Evolutionary conservation across 2,113 vertebrate genomes (phyloP), one percentile per base, ranked within the genome.

Genomic region (Platysteira castanea): DNA sequence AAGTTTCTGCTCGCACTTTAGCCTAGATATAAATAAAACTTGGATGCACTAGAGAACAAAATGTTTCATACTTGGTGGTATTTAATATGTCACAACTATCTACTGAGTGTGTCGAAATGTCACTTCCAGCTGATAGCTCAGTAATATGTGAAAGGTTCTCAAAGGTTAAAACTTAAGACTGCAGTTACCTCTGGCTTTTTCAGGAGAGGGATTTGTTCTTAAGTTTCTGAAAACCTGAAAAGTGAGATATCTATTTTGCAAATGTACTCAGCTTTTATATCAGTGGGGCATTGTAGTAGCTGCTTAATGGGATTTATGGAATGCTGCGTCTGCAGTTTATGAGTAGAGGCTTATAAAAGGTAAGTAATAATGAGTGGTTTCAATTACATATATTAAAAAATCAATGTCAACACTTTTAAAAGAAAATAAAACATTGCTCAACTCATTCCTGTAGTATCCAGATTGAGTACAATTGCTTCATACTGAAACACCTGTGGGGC

Each of bases 251-350:
- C 28, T 73, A 70, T 92, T 95, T 96, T 95, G 64, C 49, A 95
- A 63, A 92, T 39, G 41, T 21, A 79, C 63, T 64, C 67, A 97
- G 50, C 56, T 94, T 94, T 95, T 54, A 74, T 71, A 60, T 87
- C 83, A 89, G 12, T 69, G 73, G 59, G 80, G 28, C 83, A 92
- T 80, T 93, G 35, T 63, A 83, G 50, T 47, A 77, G 57, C 39
- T 92, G 54, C 23, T 63, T 95, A 95, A 96, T 94, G n/a, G 23
- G 35, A 77, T 39, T 95, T 68, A 95, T 73, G 68, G 59, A 96
- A 95, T 93, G 84, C 74, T 97, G 53, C 80, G 63, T 96, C 88
- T 95, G 84, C 95, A 92, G 54, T 94, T 95, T 96, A 37, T 89
- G 87, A 91, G 56, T 41, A 77, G n/a, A 63, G 44, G 87, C 81